A percentile compares a stretch with the other conserved stretches of the same genome.
These are phyloP conservation scores for Coracopsis vasa DNA, from an alignment of 2,113 vertebrate genomes.

Conservation along the genomic window DNA sequence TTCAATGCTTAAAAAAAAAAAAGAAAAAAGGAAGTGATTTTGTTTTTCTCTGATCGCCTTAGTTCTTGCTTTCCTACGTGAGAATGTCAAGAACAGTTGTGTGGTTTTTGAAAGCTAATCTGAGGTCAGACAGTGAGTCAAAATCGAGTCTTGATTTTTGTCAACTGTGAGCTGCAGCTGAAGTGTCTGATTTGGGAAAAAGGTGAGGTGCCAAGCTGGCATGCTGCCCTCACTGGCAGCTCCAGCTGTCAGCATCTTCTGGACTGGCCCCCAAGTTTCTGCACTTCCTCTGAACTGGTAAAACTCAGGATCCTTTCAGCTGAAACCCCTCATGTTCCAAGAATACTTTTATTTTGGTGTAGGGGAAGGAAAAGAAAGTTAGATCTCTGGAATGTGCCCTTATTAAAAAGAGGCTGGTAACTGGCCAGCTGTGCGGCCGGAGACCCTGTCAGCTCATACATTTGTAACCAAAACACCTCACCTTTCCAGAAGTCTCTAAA, in stretches of 20 bases:
- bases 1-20: background rate
- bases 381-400: background rate
- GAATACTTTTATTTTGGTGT: background rate
- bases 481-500: constrained; percentile 59
- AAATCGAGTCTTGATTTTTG: constrained; percentile 4
- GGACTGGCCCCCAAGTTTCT: background rate
- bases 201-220: fast-evolving
- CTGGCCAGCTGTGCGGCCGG: background rate
- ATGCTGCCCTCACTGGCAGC: background rate
- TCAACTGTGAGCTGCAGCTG: background rate
- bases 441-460: background rate
- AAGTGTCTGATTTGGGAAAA: background rate
- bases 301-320: background rate
- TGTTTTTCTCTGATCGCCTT: constrained; percentile 11
- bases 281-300: background rate
- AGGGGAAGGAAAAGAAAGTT: background rate
- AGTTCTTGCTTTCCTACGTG: background rate
- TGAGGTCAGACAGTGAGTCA: constrained; percentile 31
- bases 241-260: background rate
- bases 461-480: constrained; percentile 40
- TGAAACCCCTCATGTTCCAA: background rate
- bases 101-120: background rate
- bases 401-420: constrained; percentile 32
- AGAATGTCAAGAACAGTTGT: background rate
- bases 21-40: background rate